phyloP scores from a whole-genome alignment of 2,113 vertebrate genomes.

The Dicerorhinus sumatrensis region DNA sequence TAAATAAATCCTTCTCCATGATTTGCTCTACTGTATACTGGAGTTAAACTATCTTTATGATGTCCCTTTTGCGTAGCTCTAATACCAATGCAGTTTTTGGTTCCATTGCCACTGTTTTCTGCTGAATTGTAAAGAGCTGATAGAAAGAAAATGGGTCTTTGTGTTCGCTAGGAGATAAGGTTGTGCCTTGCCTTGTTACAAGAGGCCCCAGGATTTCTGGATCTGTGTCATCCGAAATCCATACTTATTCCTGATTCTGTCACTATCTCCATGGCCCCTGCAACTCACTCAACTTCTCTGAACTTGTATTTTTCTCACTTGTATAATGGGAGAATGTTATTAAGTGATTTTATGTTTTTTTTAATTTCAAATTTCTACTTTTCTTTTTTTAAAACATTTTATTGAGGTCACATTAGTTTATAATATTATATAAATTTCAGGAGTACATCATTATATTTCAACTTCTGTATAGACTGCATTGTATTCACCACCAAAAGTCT shows the following conservation, averaged over 20 bases:
- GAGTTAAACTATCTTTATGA: background rate
- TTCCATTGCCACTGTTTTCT: background rate
- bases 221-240: background rate
- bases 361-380: background rate
- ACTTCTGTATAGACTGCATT: too few species aligned
- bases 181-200: background rate
- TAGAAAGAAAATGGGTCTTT: background rate
- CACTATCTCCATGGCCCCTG: too few species aligned
- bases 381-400: background rate
- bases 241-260: background rate
- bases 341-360: constrained; percentile 16
- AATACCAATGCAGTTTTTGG: background rate
- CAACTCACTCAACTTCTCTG: background rate
- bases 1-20: background rate
- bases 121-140: background rate
- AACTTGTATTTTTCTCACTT: background rate
- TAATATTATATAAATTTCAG: too few species aligned
- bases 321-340: background rate
- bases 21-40: background rate
- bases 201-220: background rate
- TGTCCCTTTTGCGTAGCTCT: background rate
- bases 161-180: background rate
- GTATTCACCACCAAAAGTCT: too few species aligned
- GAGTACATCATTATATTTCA: too few species aligned
- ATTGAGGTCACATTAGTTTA: too few species aligned